phyloP scores from a whole-genome alignment of 2,113 vertebrate species.

The Symphodus melops region DNA sequence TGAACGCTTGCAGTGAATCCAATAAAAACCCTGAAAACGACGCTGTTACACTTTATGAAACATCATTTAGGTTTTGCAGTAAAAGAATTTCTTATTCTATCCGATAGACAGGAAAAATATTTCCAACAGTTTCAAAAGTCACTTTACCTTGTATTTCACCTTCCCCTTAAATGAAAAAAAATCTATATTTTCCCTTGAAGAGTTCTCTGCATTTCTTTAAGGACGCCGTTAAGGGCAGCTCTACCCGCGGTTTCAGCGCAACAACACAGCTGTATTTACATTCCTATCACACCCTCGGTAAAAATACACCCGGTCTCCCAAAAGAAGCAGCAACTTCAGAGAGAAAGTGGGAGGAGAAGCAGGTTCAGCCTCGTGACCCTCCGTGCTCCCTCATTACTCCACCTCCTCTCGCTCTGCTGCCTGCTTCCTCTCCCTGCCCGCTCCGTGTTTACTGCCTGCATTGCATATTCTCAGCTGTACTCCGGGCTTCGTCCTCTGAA shows the following conservation, averaged over 20 bases:
- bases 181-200: slow-evolving; percentile 27
- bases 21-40: neutral
- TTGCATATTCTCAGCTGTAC: slow-evolving; percentile 48
- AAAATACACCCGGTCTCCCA: slow-evolving; percentile 62
- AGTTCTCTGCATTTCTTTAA: slow-evolving; percentile 7
- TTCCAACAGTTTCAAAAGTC: no score
- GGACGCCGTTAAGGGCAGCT: neutral
- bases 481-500: slow-evolving; percentile 33
- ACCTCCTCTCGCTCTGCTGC: slow-evolving; percentile 21
- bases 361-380: slow-evolving; percentile 36
- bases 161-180: slow-evolving; percentile 21
- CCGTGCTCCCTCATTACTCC: slow-evolving; percentile 24
- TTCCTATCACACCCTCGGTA: slow-evolving; percentile 54
- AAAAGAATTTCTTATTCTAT: no score
- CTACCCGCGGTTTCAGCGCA: slow-evolving; percentile 14
- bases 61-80: no score
- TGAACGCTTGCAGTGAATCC: neutral
- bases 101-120: no score
- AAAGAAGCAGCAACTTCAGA: slow-evolving; percentile 51
- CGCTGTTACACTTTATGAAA: neutral
- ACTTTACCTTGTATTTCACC: neutral
- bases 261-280: slow-evolving; percentile 64
- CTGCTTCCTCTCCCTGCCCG: neutral
- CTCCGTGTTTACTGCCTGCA: slow-evolving; percentile 47
- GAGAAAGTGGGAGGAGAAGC: slow-evolving; percentile 48